phyloP scores from a whole-genome alignment of 1,140 invertebrate genomes.

The Scaptomyza graminum region DNA sequence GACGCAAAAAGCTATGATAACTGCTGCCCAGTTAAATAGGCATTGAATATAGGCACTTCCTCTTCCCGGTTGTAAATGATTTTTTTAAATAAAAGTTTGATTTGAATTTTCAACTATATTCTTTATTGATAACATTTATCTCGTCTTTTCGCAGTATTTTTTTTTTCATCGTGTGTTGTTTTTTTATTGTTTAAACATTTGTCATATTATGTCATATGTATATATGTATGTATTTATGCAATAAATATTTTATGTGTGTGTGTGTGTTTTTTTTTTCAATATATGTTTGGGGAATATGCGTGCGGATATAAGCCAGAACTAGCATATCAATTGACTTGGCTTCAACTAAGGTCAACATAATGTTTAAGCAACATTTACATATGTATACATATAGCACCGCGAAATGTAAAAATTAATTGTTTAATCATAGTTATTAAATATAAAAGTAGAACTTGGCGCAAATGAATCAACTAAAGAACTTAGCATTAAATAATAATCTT shows the following conservation, averaged over 20 bases:
- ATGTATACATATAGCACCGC: constrained; percentile 74
- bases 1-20: constrained; percentile 28
- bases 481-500: constrained; percentile 64
- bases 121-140: constrained; percentile 82
- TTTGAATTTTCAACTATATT: constrained; percentile 82
- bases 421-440: constrained; percentile 21
- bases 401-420: constrained; percentile 74
- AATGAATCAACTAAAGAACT: constrained; percentile 43
- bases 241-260: constrained; percentile 62
- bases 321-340: constrained; percentile 49
- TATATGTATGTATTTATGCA: constrained; percentile 58
- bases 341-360: constrained; percentile 51
- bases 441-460: constrained; percentile 31
- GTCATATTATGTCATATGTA: constrained; percentile 59
- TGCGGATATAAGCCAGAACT: constrained; percentile 46
- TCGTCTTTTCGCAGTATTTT: constrained; percentile 44
- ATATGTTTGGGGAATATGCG: constrained; percentile 47
- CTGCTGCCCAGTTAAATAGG: constrained; percentile 27
- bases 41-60: constrained; percentile 36
- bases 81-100: constrained; percentile 11
- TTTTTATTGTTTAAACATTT: constrained; percentile 66
- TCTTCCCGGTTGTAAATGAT: constrained; percentile 52
- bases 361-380: constrained; percentile 61
- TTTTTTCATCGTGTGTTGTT: constrained; percentile 20
- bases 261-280: constrained; percentile 27